phyloP scores from a whole-genome alignment of 2,888 invertebrate genomes.

The Leucoma salicis region DNA sequence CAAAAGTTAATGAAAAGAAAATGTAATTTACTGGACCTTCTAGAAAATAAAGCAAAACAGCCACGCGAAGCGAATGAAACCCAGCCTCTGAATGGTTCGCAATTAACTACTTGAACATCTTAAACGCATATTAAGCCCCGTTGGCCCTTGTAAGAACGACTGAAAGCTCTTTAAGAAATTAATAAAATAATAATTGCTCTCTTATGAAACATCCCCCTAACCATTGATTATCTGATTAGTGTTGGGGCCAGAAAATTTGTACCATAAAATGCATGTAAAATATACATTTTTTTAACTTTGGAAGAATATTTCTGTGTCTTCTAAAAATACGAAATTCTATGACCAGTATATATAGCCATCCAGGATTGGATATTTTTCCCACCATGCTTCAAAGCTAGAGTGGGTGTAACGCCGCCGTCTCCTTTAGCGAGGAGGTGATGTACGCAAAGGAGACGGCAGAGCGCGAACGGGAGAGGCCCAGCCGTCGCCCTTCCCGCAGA shows the following conservation, averaged over 20 bases:
- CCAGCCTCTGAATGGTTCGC: constrained; percentile 17
- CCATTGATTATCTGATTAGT: constrained; percentile 41
- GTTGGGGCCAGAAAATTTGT: constrained; percentile 22
- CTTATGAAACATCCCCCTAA: constrained; percentile 39
- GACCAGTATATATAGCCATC: too few species aligned
- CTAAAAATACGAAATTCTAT: too few species aligned
- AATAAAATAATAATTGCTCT: constrained; percentile 61
- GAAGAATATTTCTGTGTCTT: too few species aligned
- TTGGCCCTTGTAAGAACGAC: constrained; percentile 28
- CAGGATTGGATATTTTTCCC: too few species aligned
- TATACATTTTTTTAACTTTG: too few species aligned
- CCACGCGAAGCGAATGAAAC: not conserved
- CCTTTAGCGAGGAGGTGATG: too few species aligned
- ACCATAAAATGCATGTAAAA: too few species aligned
- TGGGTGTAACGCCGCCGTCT: too few species aligned
- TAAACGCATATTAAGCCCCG: constrained; percentile 39
- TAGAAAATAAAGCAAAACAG: constrained; percentile 5
- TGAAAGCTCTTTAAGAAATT: constrained; percentile 47
- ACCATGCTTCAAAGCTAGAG: too few species aligned
- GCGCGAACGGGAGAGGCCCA: too few species aligned
- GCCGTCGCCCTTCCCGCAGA: too few species aligned
- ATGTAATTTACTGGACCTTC: not conserved
- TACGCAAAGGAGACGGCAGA: too few species aligned
- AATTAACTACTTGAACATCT: constrained; percentile 41
- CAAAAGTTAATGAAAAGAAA: not conserved